Percentiles rank a stretch among this genome's conserved stretches.
phyloP scores from a whole-genome alignment of 1,140 invertebrate genomes.

The Eulimnadia texana region DNA sequence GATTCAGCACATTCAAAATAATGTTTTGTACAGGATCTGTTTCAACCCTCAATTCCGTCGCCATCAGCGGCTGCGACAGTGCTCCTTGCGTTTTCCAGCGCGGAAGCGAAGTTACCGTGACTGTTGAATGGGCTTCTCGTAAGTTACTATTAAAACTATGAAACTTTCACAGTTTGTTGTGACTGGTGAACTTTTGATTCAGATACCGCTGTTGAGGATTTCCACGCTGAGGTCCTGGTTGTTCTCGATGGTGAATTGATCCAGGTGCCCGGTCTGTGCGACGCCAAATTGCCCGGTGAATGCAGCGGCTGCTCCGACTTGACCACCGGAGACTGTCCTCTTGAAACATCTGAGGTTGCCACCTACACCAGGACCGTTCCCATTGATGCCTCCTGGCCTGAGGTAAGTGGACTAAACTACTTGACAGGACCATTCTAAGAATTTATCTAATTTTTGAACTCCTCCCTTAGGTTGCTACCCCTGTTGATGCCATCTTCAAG shows the following conservation, averaged over 20 bases:
- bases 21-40: neutral
- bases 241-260: neutral
- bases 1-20: neutral
- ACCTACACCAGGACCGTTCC: neutral
- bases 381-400: neutral
- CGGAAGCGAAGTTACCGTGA: neutral
- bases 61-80: neutral
- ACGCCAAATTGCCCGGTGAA: neutral
- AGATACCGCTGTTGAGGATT: neutral
- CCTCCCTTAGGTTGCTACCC: neutral
- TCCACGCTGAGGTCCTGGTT: neutral
- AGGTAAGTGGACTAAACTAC: neutral
- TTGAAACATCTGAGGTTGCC: neutral
- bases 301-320: neutral
- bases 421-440: neutral
- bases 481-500: neutral
- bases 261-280: neutral
- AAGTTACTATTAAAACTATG: neutral
- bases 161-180: no score
- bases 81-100: neutral
- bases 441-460: neutral
- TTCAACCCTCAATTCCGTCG: neutral
- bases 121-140: neutral
- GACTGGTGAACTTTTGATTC: no score
- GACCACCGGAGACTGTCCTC: neutral